Percentiles rank a stretch among this genome's conserved stretches.
phyloP scores from a whole-genome alignment of 2,113 vertebrate species.

The Stegostoma tigrinum region DNA sequence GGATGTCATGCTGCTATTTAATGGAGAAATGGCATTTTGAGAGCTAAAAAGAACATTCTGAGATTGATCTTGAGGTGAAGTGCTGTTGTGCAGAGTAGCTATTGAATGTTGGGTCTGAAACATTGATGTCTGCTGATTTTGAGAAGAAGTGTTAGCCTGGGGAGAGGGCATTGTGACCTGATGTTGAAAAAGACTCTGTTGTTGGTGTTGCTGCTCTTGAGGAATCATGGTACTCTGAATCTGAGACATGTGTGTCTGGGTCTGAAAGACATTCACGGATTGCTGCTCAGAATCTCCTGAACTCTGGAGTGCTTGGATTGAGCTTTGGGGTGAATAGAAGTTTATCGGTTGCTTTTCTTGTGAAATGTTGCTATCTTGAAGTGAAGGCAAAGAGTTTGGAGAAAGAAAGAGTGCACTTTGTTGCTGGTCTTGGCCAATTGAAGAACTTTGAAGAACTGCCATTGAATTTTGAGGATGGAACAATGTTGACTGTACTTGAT shows the following conservation, averaged over 20 bases:
- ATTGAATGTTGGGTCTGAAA: constrained; percentile 75
- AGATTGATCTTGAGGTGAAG: constrained; percentile 58
- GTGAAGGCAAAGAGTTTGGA: constrained; percentile 62
- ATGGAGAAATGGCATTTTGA: constrained; percentile 57
- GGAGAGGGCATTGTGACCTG: constrained; percentile 57
- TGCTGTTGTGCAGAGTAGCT: constrained; percentile 62
- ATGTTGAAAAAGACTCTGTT: constrained; percentile 60
- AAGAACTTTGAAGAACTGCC: constrained; percentile 70
- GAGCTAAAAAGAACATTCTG: constrained; percentile 45
- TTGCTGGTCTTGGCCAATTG: constrained; percentile 76
- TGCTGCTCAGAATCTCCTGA: constrained; percentile 53
- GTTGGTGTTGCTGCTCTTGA: constrained; percentile 63
- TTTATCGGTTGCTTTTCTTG: constrained; percentile 66
- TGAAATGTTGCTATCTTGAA: constrained; percentile 63
- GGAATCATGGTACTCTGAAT: constrained; percentile 72
- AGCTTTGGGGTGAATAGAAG: constrained; percentile 72
- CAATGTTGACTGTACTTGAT: constrained; percentile 79
- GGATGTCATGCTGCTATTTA: constrained; percentile 43
- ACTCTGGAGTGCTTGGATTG: constrained; percentile 50
- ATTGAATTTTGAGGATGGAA: constrained; percentile 77
- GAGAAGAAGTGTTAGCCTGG: constrained; percentile 56
- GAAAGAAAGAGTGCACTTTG: constrained; percentile 76
- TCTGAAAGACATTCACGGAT: constrained; percentile 64
- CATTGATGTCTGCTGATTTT: constrained; percentile 68
- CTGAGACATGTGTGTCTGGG: constrained; percentile 68